A percentile compares a stretch with the other conserved stretches of the same genome.
These are phyloP conservation scores for Ferdinandea cuprea DNA, from an alignment of 2,888 invertebrate genomes.

Conservation along the genomic window DNA sequence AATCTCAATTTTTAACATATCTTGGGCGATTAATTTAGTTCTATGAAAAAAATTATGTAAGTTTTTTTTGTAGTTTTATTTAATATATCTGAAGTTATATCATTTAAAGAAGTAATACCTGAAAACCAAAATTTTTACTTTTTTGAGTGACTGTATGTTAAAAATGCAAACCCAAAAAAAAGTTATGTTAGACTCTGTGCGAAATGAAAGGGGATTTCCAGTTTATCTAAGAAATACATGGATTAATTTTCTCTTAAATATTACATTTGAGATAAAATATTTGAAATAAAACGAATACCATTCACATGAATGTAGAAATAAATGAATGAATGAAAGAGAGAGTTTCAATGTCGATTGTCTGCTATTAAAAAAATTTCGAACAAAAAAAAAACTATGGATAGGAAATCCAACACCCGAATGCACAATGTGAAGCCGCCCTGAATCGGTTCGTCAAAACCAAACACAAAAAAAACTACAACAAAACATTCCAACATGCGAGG, in stretches of 20 bases:
- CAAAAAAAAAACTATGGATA: constrained; percentile 3
- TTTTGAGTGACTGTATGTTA: no score
- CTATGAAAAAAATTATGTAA: no score
- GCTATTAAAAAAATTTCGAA: background rate
- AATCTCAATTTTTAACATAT: no score
- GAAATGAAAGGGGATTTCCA: no score
- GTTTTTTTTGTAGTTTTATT: no score
- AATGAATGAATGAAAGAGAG: background rate
- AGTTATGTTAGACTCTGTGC: no score
- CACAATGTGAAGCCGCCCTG: constrained; percentile 42
- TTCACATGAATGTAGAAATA: background rate
- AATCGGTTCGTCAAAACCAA: constrained; percentile 49
- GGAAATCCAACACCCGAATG: constrained; percentile 43
- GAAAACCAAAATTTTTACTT: no score
- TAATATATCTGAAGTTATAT: no score
- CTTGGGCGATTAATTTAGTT: no score
- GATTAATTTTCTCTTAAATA: background rate
- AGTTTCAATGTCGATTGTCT: background rate
- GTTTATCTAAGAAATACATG: no score
- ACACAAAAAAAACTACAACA: constrained; percentile 28
- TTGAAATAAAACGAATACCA: constrained; percentile 20
- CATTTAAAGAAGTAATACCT: no score
- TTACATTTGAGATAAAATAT: background rate
- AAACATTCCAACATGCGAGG: constrained; percentile 61
- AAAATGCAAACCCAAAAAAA: no score